Conservation (phyloP, 2,888 invertebrate species). For the Mechanitis messenoides region DNA sequence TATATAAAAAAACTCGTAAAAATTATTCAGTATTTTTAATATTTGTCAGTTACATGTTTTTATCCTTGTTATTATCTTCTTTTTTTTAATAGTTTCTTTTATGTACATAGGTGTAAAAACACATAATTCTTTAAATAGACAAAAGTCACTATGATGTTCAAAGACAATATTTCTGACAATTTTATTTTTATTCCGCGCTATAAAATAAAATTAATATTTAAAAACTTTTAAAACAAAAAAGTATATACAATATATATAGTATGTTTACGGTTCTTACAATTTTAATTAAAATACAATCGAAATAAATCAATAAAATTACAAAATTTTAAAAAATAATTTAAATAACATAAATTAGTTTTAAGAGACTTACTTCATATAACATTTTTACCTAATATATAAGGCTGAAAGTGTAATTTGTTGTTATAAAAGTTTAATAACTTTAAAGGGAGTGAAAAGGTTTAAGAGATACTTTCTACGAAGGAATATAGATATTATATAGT, state of each 20-base stretch:
- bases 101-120: neutral
- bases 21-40: neutral
- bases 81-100: neutral
- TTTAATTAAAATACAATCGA: neutral
- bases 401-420: too few species aligned
- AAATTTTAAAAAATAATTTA: too few species aligned
- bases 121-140: neutral
- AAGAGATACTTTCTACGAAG: too few species aligned
- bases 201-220: neutral
- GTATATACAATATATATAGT: conserved; percentile 20
- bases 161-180: neutral
- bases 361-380: too few species aligned
- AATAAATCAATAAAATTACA: too few species aligned
- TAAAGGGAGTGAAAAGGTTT: too few species aligned
- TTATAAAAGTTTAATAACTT: too few species aligned
- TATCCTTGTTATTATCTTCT: neutral
- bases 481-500: too few species aligned
- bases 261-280: neutral
- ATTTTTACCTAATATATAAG: too few species aligned
- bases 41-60: neutral
- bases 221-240: conserved; percentile 21
- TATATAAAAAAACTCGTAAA: neutral
- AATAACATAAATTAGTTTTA: too few species aligned
- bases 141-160: neutral
- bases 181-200: neutral